Evolutionary conservation across 2,797 vertebrate species (phyloP).

Genomic region (Pipistrellus nathusii): DNA sequence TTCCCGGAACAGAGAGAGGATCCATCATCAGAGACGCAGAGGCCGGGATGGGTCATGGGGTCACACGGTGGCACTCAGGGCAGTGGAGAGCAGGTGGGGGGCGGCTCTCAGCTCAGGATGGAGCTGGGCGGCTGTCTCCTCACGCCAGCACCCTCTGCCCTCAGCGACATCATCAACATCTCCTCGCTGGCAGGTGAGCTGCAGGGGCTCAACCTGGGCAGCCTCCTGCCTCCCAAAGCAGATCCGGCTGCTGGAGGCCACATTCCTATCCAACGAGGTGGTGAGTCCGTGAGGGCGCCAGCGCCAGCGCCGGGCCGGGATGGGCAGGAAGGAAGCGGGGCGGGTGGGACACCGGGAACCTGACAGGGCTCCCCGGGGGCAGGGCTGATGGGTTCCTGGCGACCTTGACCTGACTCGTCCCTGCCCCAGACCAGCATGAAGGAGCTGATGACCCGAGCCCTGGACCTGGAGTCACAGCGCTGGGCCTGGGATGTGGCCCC

Average conservation of each 20-base stretch:
- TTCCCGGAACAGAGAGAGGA: not conserved
- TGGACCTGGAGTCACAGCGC: conserved; percentile 89
- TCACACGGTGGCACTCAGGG: not conserved
- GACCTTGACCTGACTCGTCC: rapidly evolving
- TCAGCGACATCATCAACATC: conserved; percentile 91
- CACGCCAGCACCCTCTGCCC: conserved; percentile 59
- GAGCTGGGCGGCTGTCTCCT: not conserved
- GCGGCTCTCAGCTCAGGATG: rapidly evolving
- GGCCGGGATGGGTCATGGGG: not conserved
- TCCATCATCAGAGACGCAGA: rapidly evolving
- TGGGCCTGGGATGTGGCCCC: conserved; percentile 89
- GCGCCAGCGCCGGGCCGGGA: rapidly evolving
- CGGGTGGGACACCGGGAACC: not conserved
- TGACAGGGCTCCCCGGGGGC: not conserved
- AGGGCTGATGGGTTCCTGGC: not conserved
- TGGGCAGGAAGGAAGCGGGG: not conserved
- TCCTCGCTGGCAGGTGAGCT: conserved; percentile 87
- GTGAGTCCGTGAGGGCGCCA: conserved; percentile 84
- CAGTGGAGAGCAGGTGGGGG: not conserved
- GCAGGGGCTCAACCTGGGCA: conserved; percentile 86
- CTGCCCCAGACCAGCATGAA: conserved; percentile 77
- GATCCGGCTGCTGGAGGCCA: conserved; percentile 88
- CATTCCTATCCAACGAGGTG: conserved; percentile 88
- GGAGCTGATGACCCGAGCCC: conserved; percentile 85
- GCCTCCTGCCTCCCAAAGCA: conserved; percentile 89